These are phyloP conservation scores for Drosophila subobscura DNA, from an alignment of 1,140 invertebrate species.

Conservation along the genomic window DNA sequence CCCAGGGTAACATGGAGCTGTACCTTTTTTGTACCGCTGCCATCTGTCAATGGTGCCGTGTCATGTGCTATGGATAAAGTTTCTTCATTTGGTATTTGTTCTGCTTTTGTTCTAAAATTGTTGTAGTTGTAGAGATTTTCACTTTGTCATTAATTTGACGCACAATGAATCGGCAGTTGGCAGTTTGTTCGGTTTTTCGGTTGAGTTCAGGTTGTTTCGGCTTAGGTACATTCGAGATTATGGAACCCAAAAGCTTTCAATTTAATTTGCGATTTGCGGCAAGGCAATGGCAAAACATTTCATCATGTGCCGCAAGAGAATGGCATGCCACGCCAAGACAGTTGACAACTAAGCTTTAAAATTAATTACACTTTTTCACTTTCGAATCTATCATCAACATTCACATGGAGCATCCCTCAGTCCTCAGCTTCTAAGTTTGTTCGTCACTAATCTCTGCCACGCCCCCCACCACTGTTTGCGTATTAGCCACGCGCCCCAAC, in stretches of 20 bases:
- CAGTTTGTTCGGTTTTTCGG: constrained; percentile 32
- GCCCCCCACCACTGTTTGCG: background rate
- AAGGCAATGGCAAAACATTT: constrained; percentile 21
- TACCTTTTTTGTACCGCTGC: background rate
- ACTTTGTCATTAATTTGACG: constrained; percentile 70
- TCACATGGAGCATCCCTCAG: constrained; percentile 11
- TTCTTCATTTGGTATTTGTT: constrained; percentile 16
- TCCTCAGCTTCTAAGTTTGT: too few relatives aligned
- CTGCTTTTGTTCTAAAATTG: constrained; percentile 3
- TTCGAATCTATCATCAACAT: constrained; percentile 34
- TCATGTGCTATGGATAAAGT: constrained; percentile 35
- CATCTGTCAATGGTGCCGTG: constrained; percentile 20
- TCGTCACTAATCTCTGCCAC: too few relatives aligned
- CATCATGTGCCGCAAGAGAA: constrained; percentile 13
- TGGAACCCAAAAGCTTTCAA: constrained; percentile 35
- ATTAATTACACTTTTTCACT: constrained; percentile 51
- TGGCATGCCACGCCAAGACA: background rate
- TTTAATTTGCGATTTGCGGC: constrained; percentile 39
- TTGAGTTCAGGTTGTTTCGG: constrained; percentile 14
- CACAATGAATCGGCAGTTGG: constrained; percentile 59
- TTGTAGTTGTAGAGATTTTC: constrained; percentile 31
- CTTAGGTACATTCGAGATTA: constrained; percentile 29
- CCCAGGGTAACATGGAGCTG: constrained; percentile 22
- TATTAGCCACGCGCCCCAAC: constrained; percentile 16
- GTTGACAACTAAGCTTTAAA: constrained; percentile 41